These are phyloP conservation scores for Hylia prasina DNA, from an alignment of 2,113 vertebrate genomes.

Conservation along the genomic window DNA sequence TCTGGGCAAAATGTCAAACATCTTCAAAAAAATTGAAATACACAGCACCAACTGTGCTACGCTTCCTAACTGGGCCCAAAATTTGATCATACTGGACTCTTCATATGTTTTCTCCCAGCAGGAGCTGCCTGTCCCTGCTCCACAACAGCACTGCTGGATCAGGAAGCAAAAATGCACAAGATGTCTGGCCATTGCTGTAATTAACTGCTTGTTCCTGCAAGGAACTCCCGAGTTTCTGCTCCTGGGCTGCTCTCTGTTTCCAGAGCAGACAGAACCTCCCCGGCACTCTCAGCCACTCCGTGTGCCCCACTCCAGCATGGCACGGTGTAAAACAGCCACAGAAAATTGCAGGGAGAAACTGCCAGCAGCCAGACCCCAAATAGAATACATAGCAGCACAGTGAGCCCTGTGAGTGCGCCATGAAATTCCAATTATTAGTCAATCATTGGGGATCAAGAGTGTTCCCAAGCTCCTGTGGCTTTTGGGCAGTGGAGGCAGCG, in stretches of 20 bases:
- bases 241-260: not conserved
- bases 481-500: fast-evolving
- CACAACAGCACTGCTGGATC: not conserved
- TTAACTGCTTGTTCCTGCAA: not conserved
- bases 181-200: not conserved
- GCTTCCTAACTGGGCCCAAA: not conserved
- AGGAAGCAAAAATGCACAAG: fast-evolving
- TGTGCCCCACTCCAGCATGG: fast-evolving
- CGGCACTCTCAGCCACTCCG: fast-evolving
- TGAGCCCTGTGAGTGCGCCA: not conserved
- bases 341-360: not conserved
- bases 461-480: not conserved
- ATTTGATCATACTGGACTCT: not conserved
- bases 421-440: not conserved
- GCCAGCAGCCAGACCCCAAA: not conserved
- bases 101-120: not conserved
- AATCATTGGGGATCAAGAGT: fast-evolving
- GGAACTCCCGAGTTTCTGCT: not conserved
- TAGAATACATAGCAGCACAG: fast-evolving
- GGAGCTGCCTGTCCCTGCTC: not conserved
- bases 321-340: not conserved
- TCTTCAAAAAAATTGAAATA: not conserved
- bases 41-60: not conserved
- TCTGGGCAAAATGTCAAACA: not conserved
- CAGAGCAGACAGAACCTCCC: fast-evolving